Base-by-base conservation (phyloP, 2,888 invertebrate species). In the Lucinisca nassula region DNA sequence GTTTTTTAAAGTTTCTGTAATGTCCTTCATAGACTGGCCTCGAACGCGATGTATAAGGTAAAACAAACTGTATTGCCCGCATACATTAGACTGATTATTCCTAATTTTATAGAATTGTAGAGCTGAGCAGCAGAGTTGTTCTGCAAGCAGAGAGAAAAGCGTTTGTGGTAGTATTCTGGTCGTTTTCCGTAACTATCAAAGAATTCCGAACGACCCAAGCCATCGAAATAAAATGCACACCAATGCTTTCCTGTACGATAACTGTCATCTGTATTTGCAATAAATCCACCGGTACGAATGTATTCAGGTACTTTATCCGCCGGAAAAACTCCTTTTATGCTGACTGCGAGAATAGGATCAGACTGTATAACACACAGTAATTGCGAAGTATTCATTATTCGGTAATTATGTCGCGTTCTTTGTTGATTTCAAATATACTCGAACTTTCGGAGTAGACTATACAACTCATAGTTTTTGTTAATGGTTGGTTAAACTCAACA, bases 401-500 rank as follows among this genome's bases (percentile, higher is more conserved):
- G 8, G 40, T 10, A 12, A 73, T 81, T 37, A 74, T 74, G 30
- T 81, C 74, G n/a, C 61, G 10, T 37, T 73, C 73, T 74, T 51
- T 51, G 73, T 80, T 80, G 73, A 80, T 72, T 79, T 79, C 79
- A 38, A 67, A 79, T 37, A 61, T 61, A 10, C 70, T 73, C 12
- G 76, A 45, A 14, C 12, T n/a, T 27, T 76, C 76, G 49, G 37
- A 37, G 55, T 51, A 76, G n/a, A 79, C 61, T 27, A 61, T 61
- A n/a, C 61, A 61, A 27, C 8, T 61, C 61, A 8, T 61, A 10
- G 8, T 61, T 27, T 30, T n/a, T 30, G 61, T 61, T 12, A 61
- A n/a, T n/a, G 75, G 40, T n/a, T 73, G 70, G 30, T 17, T 32
- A 79, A 88, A 88, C 35, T 74, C 40, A 17, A 79, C 79, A 21